These are phyloP conservation scores for Euplagia quadripunctaria DNA, from an alignment of 2,888 invertebrate genomes.

Conservation along the genomic window DNA sequence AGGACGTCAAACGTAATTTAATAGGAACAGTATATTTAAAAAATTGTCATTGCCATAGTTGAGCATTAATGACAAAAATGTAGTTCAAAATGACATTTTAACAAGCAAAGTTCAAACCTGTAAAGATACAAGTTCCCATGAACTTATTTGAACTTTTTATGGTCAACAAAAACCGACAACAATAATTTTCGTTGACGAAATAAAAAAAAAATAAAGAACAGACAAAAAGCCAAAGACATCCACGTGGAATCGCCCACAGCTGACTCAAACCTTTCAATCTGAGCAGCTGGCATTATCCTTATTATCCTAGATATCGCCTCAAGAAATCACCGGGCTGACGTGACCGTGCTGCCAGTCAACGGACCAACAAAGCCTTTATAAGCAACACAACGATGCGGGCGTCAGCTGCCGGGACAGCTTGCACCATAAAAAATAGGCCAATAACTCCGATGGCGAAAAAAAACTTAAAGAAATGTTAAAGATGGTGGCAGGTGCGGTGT, in stretches of 20 bases:
- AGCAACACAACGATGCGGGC: constrained; percentile 61
- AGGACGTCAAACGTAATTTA: not conserved
- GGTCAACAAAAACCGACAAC: constrained; percentile 37
- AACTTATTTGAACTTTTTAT: constrained; percentile 13
- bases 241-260: constrained; percentile 77
- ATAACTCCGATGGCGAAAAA: constrained; percentile 84
- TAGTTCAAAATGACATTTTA: not conserved
- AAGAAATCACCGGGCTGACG: constrained; percentile 51
- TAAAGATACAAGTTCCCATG: constrained; percentile 13
- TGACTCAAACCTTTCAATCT: constrained; percentile 73
- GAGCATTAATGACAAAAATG: not conserved
- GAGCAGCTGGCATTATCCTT: constrained; percentile 66
- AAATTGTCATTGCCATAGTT: not conserved
- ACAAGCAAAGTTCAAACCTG: not conserved
- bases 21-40: not conserved
- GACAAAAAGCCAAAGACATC: constrained; percentile 55
- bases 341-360: constrained; percentile 39
- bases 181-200: constrained; percentile 35
- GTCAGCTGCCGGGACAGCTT: constrained; percentile 84
- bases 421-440: constrained; percentile 87
- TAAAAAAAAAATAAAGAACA: constrained; percentile 50
- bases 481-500: constrained; percentile 83
- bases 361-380: constrained; percentile 69
- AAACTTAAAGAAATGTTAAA: constrained; percentile 83
- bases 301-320: constrained; percentile 75